These are phyloP conservation scores for Pogonomyrmex barbatus DNA, from an alignment of 1,140 invertebrate species.

Conservation along the genomic window DNA sequence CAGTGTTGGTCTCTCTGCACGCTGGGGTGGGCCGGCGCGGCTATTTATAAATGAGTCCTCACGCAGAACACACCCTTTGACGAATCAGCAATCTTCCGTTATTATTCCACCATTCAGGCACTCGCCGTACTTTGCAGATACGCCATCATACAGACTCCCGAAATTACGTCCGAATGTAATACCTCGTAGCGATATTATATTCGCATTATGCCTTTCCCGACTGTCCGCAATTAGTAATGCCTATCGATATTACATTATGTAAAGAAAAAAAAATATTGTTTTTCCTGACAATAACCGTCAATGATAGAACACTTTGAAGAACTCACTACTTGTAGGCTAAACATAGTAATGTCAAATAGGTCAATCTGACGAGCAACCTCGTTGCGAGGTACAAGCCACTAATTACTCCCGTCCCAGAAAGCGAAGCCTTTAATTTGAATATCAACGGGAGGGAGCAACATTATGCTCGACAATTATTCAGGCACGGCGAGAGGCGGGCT, in stretches of 20 bases:
- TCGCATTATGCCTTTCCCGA: slow-evolving; percentile 11
- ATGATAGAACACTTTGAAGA: neutral
- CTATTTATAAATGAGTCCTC: slow-evolving; percentile 80
- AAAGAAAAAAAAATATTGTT: neutral
- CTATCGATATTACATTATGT: neutral
- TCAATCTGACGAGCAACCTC: slow-evolving; percentile 38
- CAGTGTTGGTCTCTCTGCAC: slow-evolving; percentile 76
- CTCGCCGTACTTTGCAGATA: slow-evolving; percentile 28
- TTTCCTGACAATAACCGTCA: neutral
- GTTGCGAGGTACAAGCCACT: slow-evolving; percentile 58
- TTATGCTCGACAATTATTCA: slow-evolving; percentile 83
- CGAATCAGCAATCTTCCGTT: slow-evolving; percentile 74
- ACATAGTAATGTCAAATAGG: slow-evolving; percentile 58
- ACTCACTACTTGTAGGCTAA: slow-evolving; percentile 5
- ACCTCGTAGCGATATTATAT: slow-evolving; percentile 29
- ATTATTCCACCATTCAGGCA: slow-evolving; percentile 70
- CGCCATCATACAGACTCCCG: slow-evolving; percentile 36
- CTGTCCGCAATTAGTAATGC: slow-evolving; percentile 9
- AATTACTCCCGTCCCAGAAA: slow-evolving; percentile 78
- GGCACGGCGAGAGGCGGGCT: slow-evolving; percentile 77
- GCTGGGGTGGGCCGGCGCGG: slow-evolving; percentile 57
- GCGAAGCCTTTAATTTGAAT: slow-evolving; percentile 80
- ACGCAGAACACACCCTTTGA: slow-evolving; percentile 73
- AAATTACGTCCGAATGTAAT: slow-evolving; percentile 54
- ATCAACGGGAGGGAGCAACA: slow-evolving; percentile 71